Conservation (phyloP, 1,140 invertebrate genomes). For the Lepidurus packardi region DNA sequence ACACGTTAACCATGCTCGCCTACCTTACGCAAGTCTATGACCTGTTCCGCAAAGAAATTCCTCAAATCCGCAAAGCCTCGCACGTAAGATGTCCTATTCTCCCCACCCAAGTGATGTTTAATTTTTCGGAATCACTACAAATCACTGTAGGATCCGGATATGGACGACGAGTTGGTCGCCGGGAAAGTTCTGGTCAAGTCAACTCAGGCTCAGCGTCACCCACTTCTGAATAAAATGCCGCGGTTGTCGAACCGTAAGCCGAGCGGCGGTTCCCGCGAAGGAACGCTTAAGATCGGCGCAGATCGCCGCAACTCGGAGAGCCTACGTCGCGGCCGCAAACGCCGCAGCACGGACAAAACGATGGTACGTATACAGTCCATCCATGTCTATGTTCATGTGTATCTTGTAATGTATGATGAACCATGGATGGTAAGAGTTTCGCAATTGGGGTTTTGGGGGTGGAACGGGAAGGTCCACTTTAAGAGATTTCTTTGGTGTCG, state of each 20-base stretch:
- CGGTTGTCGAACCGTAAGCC: background rate
- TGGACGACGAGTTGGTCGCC: background rate
- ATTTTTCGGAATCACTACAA: background rate
- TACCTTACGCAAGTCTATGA: slow-evolving; percentile 85
- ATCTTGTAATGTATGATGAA: background rate
- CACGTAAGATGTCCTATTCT: too few relatives aligned
- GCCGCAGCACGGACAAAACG: slow-evolving; percentile 29
- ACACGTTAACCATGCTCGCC: slow-evolving; percentile 68
- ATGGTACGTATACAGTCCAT: slow-evolving; percentile 26
- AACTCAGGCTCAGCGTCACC: background rate
- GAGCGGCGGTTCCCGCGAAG: slow-evolving; percentile 18
- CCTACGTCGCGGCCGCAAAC: slow-evolving; percentile 29
- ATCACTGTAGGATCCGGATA: background rate
- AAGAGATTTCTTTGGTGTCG: slow-evolving; percentile 19
- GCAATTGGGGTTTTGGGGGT: background rate
- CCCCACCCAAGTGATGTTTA: background rate
- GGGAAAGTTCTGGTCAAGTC: background rate
- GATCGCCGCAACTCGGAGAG: slow-evolving; percentile 26
- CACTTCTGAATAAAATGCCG: background rate
- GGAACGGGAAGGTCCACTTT: background rate
- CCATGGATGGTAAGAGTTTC: background rate
- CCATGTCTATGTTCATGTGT: background rate
- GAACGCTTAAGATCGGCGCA: background rate
- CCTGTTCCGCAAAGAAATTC: slow-evolving; percentile 72
- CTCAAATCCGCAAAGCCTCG: slow-evolving; percentile 63